These are phyloP conservation scores for Platycercus adscitus DNA, from an alignment of 2,113 vertebrate genomes.

Conservation along the genomic window DNA sequence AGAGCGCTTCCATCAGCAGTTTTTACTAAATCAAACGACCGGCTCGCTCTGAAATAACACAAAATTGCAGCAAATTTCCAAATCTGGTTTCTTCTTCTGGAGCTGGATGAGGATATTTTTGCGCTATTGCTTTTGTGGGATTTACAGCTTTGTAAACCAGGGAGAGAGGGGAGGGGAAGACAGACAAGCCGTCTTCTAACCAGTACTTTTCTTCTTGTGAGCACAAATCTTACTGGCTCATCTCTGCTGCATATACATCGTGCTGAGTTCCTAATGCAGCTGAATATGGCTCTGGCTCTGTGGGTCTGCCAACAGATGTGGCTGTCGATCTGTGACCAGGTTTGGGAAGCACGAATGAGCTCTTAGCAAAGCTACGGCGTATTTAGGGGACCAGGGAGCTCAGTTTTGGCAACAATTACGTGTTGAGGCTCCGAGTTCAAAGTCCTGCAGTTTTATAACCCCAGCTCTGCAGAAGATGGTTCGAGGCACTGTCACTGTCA, in stretches of 20 bases:
- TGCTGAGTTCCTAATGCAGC: neutral
- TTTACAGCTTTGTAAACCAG: neutral
- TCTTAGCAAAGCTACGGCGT: neutral
- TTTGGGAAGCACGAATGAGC: neutral
- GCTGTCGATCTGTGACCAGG: neutral
- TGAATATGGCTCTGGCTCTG: neutral
- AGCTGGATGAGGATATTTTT: neutral
- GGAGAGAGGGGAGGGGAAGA: neutral
- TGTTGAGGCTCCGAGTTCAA: neutral
- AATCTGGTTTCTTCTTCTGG: neutral
- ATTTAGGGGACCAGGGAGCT: neutral
- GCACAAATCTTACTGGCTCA: neutral
- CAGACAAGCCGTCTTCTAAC: neutral
- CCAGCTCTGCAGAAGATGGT: neutral
- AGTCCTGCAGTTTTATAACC: neutral
- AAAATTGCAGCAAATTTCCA: neutral
- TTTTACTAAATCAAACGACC: neutral
- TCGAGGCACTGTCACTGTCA: neutral
- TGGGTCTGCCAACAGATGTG: neutral
- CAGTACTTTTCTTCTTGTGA: neutral
- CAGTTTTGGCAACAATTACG: neutral
- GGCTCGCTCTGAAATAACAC: neutral
- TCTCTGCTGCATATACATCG: neutral
- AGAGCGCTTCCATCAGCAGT: neutral
- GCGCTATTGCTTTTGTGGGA: neutral